A percentile compares a stretch with the other conserved stretches of the same genome.
These are phyloP conservation scores for Yponomeuta malinellus DNA, from an alignment of 2,888 invertebrate species.

Conservation along the genomic window DNA sequence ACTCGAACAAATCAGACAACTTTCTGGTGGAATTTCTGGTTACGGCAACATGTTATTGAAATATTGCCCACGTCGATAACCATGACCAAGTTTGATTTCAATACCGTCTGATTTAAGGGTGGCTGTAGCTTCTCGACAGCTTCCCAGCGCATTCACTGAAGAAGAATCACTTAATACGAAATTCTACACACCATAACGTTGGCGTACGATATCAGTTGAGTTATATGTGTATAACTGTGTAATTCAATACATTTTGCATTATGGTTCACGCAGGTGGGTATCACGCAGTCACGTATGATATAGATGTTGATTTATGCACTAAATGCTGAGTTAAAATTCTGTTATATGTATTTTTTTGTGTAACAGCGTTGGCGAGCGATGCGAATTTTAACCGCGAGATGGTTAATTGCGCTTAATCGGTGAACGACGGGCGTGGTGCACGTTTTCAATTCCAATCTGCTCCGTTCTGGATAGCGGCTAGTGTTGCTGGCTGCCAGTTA, in stretches of 20 bases:
- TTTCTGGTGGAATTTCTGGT: background rate
- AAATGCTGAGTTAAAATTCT: background rate
- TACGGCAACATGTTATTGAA: background rate
- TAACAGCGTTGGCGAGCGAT: conserved; percentile 20
- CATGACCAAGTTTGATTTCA: too few relatives aligned
- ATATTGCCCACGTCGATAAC: background rate
- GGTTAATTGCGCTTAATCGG: conserved; percentile 49
- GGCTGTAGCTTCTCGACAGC: too few relatives aligned
- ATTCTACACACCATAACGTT: too few relatives aligned
- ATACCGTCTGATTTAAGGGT: too few relatives aligned
- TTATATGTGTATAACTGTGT: too few relatives aligned
- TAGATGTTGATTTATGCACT: too few relatives aligned
- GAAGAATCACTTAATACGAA: too few relatives aligned
- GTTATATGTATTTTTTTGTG: background rate
- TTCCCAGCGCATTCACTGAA: too few relatives aligned
- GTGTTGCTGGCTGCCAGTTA: background rate
- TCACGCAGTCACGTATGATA: too few relatives aligned
- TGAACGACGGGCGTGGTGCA: conserved; percentile 44
- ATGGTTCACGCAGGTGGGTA: too few relatives aligned
- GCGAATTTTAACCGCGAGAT: conserved; percentile 28
- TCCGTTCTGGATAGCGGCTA: conserved; percentile 23
- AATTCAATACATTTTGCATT: too few relatives aligned
- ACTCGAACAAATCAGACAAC: background rate
- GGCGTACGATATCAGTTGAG: too few relatives aligned
- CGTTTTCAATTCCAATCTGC: conserved; percentile 44